Evolutionary conservation across 2,888 invertebrate genomes (phyloP).

Genomic region (Plebejus argus): DNA sequence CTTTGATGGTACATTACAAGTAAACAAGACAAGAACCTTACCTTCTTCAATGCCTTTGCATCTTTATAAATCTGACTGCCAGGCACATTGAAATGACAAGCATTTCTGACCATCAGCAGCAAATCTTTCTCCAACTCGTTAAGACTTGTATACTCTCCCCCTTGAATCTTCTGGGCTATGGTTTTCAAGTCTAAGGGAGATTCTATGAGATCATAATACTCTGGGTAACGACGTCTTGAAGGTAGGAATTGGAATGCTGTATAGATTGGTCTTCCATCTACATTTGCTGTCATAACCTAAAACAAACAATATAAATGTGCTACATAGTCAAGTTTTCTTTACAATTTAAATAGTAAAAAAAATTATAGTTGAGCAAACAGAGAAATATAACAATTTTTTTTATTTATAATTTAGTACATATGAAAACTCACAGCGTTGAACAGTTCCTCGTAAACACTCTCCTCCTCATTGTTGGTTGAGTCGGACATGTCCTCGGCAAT

Average conservation of each 20-base stretch:
- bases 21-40: slow-evolving; percentile 53
- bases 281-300: slow-evolving; percentile 90
- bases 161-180: slow-evolving; percentile 95
- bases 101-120: slow-evolving; percentile 94
- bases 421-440: slow-evolving; percentile 85
- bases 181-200: slow-evolving; percentile 96
- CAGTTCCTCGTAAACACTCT: slow-evolving; percentile 93
- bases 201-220: slow-evolving; percentile 96
- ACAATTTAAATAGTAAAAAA: too few relatives aligned
- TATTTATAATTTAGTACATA: background rate
- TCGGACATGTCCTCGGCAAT: slow-evolving; percentile 86
- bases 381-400: too few relatives aligned
- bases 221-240: slow-evolving; percentile 95
- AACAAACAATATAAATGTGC: slow-evolving; percentile 23
- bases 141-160: slow-evolving; percentile 88
- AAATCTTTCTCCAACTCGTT: slow-evolving; percentile 95
- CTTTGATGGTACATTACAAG: too few relatives aligned
- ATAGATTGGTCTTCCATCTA: slow-evolving; percentile 92
- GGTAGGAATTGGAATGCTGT: slow-evolving; percentile 95
- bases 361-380: too few relatives aligned
- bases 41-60: slow-evolving; percentile 93
- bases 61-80: slow-evolving; percentile 98
- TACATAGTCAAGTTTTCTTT: background rate
- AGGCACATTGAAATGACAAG: slow-evolving; percentile 97
- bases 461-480: slow-evolving; percentile 87